Evolutionary conservation across 2,797 vertebrate species (phyloP), one percentile per base, ranked within the genome.

Genomic region (Meriones psammophilus): DNA sequence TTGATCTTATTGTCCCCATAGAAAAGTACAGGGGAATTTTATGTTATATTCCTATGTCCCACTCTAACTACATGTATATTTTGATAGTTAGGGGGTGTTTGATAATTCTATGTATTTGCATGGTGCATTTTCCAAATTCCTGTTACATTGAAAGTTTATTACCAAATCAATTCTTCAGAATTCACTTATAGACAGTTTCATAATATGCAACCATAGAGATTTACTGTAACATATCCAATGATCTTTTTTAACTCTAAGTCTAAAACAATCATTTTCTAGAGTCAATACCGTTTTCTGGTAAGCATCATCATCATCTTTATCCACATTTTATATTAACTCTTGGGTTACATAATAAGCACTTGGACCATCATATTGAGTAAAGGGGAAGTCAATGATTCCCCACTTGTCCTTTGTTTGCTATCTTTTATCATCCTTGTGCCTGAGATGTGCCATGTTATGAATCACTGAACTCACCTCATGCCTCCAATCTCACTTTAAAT

Each of bases 201-300:
- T 46, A 87, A 58, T 79, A 80, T 24, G 71, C 20, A 91, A 46
- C 26, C 42, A 33, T 42, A 74, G 42, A 86, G 28, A 62, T 93
- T 88, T 33, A 78, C 36, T 15, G 20, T 33, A 81, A 81, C 14
- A 15, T 56, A 56, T 22, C 17, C 66, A 60, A 68, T 24, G 2
- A 3, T 54, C 54, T 56, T 77, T 15, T 77, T 91, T 87, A 95
- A 89, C n/a, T 96, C 6, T 84, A 60, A 80, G 39, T 86, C 42
- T 85, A 15, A 56, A 68, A 36, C 5, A 79, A 36, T 62, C 73
- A 3, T 79, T 92, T 92, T 62, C 39, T 87, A 88, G 39, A 71
- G 26, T 95, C 83, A 76, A 46, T 76, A 64, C 30, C 33, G 2
- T 80, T 62, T 79, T 76, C 33, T 6, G 10, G 24, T 24, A 62